A percentile compares a stretch with the other conserved stretches of the same genome.
These are phyloP conservation scores for Epinephelus moara DNA, from an alignment of 2,113 vertebrate genomes.

Conservation along the genomic window DNA sequence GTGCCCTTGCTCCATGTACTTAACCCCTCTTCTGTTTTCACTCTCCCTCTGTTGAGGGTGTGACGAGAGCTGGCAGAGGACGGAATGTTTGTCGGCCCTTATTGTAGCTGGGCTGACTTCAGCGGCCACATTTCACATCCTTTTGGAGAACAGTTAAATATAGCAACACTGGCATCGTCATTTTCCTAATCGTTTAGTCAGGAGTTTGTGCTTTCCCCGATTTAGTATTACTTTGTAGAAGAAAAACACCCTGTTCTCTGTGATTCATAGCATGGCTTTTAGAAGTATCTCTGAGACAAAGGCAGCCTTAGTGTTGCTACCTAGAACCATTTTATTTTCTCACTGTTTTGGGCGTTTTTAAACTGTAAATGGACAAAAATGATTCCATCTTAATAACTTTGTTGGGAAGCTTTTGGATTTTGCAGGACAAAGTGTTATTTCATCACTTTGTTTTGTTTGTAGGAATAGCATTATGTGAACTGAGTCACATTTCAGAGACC, in stretches of 20 bases:
- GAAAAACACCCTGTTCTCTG: conserved; percentile 45
- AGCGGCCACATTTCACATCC: conserved; percentile 73
- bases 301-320: neutral
- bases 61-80: conserved; percentile 68
- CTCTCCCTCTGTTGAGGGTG: conserved; percentile 60
- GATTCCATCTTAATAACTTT: neutral
- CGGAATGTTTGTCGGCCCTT: conserved; percentile 71
- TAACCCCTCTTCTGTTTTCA: conserved; percentile 69
- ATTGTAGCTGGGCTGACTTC: conserved; percentile 61
- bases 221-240: conserved; percentile 45
- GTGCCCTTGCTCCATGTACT: conserved; percentile 70
- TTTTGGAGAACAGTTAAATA: conserved; percentile 75
- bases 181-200: conserved; percentile 77
- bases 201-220: conserved; percentile 52
- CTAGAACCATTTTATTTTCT: neutral
- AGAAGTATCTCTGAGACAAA: conserved; percentile 23
- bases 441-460: conserved; percentile 31
- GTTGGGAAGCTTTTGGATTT: neutral
- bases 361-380: neutral
- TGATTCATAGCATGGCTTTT: conserved; percentile 24
- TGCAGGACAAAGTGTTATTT: neutral
- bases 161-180: conserved; percentile 61
- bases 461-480: conserved; percentile 26
- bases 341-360: neutral
- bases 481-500: conserved; percentile 51